Percentiles rank a stretch among this genome's conserved stretches.
These are phyloP conservation scores for Ceratina japonica DNA, from an alignment of 1,140 invertebrate species.

Conservation along the genomic window DNA sequence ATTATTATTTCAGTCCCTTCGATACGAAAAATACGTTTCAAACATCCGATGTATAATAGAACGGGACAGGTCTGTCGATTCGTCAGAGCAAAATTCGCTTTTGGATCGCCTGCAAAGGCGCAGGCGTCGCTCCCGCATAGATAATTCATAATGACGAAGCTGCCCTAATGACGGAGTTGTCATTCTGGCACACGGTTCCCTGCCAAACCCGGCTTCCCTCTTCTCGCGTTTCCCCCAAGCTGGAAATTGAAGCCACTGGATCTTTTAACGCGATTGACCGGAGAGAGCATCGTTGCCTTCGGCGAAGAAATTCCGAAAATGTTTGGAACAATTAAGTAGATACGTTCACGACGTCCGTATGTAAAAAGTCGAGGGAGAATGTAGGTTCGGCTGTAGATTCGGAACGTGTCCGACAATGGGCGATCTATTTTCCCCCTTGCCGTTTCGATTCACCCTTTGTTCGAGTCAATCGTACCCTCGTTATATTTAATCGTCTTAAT, in stretches of 20 bases:
- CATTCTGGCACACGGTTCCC: slow-evolving; percentile 22
- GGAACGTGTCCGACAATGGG: slow-evolving; percentile 20
- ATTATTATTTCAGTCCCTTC: too few species aligned
- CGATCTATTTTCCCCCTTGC: slow-evolving; percentile 6
- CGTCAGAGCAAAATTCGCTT: slow-evolving; percentile 38
- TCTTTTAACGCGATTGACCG: slow-evolving; percentile 51
- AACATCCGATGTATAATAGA: not conserved
- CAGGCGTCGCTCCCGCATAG: slow-evolving; percentile 48
- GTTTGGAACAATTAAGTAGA: not conserved
- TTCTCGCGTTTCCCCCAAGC: not conserved
- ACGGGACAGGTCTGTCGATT: slow-evolving; percentile 28
- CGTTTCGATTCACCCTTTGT: not conserved
- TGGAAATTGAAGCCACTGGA: slow-evolving; percentile 33
- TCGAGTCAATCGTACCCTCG: slow-evolving; percentile 21
- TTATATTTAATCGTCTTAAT: slow-evolving; percentile 24
- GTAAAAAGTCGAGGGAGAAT: not conserved
- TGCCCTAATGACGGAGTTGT: slow-evolving; percentile 36
- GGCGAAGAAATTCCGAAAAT: too few species aligned
- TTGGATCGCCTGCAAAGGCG: slow-evolving; percentile 41
- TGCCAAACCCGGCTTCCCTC: not conserved
- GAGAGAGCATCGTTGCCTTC: not conserved
- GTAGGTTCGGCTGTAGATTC: not conserved
- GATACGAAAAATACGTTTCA: too few species aligned
- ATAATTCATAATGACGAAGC: slow-evolving; percentile 59
- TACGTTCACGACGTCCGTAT: not conserved